Evolutionary conservation across 2,113 vertebrate genomes (phyloP), one percentile per base, ranked within the genome.

Genomic region (Hystrix cristata): DNA sequence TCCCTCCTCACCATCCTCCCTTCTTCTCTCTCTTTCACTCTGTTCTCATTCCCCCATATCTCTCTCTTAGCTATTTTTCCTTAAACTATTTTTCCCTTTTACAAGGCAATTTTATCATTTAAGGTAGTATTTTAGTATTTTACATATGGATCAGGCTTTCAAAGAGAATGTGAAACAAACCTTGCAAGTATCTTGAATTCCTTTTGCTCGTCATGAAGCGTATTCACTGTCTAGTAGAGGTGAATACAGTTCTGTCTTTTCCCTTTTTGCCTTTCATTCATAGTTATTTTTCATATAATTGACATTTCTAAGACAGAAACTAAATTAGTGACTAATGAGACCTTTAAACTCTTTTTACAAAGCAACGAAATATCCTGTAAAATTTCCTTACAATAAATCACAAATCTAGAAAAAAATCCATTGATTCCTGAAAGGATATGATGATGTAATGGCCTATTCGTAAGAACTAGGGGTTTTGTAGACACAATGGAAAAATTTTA

Each of bases 281-380:
- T 31, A 64, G 53, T 71, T 95, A 60, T n/a, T 93, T 95, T 94
- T 88, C 94, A 95, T 25, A 43, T 18, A 85, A 43, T 18, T 55
- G 46, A 0, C 64, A 91, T 87, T 95, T 95, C 55, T 78, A 93
- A 86, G 29, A 34, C 64, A 84, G 13, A 87, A 87, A 60, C 14
- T 69, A 83, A 95, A 34, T 91, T 65, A 91, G 19, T 88, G 51
- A 91, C 23, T 65, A 92, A 80, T 12, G 25, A 79, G 57, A 29
- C 9, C 16, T 31, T 87, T 80, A 72, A 87, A 29, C 15, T 78
- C 6, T 74, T 38, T 10, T 94, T 71, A 69, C 57, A 55, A 85
- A 94, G 96, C 13, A 62, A 31, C 7, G 71, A 59, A 29, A 25
- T 65, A 59, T 31, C 18, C 46, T 72, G 0, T 67, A 93, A 71